Evolutionary conservation across 2,888 invertebrate species (phyloP), one percentile per base, ranked within the genome.

Genomic region (Mesopsocus fuscifrons): DNA sequence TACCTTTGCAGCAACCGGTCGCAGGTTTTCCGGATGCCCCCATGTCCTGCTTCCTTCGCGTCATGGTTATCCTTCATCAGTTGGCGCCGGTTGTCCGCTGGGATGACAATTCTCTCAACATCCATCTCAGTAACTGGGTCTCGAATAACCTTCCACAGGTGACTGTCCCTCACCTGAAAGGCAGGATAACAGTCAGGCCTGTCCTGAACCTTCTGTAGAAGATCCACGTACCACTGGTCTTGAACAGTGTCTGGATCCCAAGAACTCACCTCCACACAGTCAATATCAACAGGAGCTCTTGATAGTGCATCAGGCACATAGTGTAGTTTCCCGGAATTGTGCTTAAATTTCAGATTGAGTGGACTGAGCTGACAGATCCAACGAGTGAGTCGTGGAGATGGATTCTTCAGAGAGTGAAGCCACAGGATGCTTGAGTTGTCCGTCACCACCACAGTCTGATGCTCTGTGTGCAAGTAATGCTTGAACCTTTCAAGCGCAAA

Each of bases 381-480:
- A 1, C 41, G 16, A 3, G 30, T 32, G 13, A 41, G n/a, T 17
- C 18, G 30, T 2, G 31, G 31, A 11, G 41, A 17, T 8, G 41
- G 41, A 13, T 41, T 41, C 15, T 41, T 41, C 8, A 41, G 20
- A 6, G 3, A 31, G 15, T 41, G 23, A 8, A 41, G 31, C 41
- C 41, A 41, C 2, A 31, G 26, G 5, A 41, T 2, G 9, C 31
- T 32, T 3, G 41, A 30, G 20, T 41, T 30, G 15, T 41, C 41
- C 2, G 41, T 30, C 2, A 15, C 11, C 1, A 54, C 46, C 1
- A 41, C 41, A 2, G 16, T 15, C 4, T 31, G 32, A 1, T 15
- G 30, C 3, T 30, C 30, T 3, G 17, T 20, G 9, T 13, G 31
- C 3, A 41, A 4, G 23, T 41, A 41, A 4, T 41, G n/a, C 5